Evolutionary conservation across 2,888 invertebrate genomes (phyloP).

Genomic region (Tipula vernalis): DNA sequence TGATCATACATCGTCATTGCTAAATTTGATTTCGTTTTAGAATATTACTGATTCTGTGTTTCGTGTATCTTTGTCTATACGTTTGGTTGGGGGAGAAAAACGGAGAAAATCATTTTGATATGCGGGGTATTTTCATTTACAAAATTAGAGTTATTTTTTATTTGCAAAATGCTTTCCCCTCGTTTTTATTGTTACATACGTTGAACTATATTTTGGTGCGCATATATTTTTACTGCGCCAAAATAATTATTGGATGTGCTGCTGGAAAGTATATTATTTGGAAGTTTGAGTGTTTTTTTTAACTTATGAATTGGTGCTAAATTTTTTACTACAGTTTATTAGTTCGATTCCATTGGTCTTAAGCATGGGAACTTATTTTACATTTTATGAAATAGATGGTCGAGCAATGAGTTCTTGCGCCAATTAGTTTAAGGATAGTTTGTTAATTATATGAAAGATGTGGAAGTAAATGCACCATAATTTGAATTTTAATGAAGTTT

Average conservation of each 20-base stretch:
- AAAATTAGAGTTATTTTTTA: too few relatives aligned
- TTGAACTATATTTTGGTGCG: background rate
- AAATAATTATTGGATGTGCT: background rate
- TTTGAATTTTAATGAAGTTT: too few relatives aligned
- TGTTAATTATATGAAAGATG: too few relatives aligned
- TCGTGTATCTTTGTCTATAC: background rate
- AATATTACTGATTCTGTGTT: background rate
- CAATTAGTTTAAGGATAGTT: too few relatives aligned
- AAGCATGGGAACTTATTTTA: background rate
- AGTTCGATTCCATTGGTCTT: background rate
- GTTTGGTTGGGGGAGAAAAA: background rate
- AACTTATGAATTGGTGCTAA: background rate
- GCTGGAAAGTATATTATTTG: background rate
- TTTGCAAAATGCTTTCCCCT: background rate
- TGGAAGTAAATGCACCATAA: too few relatives aligned
- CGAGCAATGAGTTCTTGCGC: too few relatives aligned
- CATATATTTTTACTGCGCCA: background rate
- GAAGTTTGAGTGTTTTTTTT: background rate
- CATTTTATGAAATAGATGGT: too few relatives aligned
- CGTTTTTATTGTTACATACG: background rate
- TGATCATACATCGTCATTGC: background rate
- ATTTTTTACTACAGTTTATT: background rate
- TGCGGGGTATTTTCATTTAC: background rate
- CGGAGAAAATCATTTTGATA: background rate
- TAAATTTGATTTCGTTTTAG: background rate